Evolutionary conservation across 2,113 vertebrate genomes (phyloP), one percentile per base, ranked within the genome.

Genomic region (Montifringilla adamsi): DNA sequence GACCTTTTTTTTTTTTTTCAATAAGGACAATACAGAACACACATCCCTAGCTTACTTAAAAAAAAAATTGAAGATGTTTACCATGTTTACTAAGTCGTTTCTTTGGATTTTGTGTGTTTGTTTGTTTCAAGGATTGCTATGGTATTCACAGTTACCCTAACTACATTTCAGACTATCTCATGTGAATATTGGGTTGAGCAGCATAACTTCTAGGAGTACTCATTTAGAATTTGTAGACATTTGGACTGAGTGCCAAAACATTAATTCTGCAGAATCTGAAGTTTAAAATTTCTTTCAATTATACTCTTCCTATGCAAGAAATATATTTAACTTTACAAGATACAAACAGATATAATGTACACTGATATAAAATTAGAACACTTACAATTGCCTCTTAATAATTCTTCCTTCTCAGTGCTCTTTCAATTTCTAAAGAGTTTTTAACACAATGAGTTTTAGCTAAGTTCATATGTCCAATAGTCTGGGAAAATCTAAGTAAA

Each of bases 1-100:
- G 64, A 86, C n/a, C 30, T 83, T 94, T 94, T 50, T 69, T 94
- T 94, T 50, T 69, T 37, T 91, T 96, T 84, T 88, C 53, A 92
- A 30, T 37, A 37, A 73, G 24, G 47, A 82, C 30, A 87, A 59
- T 73, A 50, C 3, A 77, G 72, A 85, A 80, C 67, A 44, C 17
- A 83, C 23, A 3, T 63, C 46, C 16, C 15, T 39, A 49, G 46
- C 14, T 87, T 56, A 39, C 33, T 49, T 53, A 1, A 4, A 41
- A 59, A 69, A 50, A 12, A 56, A 56, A 55, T 9, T 53, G 43
- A 18, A 7, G 4, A 33, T 1, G 2, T 30, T 92, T 62, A 69
- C 28, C 23, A 33, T 1, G 4, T 30, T 92, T 62, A 69, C 28
- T 28, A 73, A 73, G 33, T 30, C 41, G 20, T n/a, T 62, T 60